Evolutionary conservation across 2,797 vertebrate species (phyloP), one percentile per base, ranked within the genome.

Genomic region (Australoheros facetus): DNA sequence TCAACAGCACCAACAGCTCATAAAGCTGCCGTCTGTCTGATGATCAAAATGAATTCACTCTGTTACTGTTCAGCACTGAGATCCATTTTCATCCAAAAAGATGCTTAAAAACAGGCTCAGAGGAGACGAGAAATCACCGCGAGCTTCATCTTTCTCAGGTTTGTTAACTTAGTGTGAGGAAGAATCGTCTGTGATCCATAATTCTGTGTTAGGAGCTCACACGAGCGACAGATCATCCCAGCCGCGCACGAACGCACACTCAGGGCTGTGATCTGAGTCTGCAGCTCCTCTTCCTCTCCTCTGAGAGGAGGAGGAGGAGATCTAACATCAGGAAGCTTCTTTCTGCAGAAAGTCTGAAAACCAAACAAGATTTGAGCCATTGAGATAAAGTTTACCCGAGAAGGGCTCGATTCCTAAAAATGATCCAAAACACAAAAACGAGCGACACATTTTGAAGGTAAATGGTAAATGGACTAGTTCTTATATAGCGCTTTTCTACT

Each of bases 71-170:
- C 37, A 0, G 58, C 32, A 37, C 34, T 5, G 5, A 0, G 59
- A n/a, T 16, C 12, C n/a, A 1, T 23, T 62, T 62, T 23, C 0
- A 21, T 0, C n/a, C n/a, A 9, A 21, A 23, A 32, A 32, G 32
- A 32, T 6, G 32, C 32, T 32, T 32, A 32, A 32, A 32, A 32
- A 32, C 30, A 32, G 5, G 30, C 30, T 32, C 5, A 32, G 32
- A 32, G 6, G 32, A 32, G 30, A 32, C 5, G 30, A 32, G 30
- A 32, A 32, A 32, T 7, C 32, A 32, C 5, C 30, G 30, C 30
- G 32, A 26, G 12, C 21, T 13, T 13, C 6, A 6, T 7, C 23
- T 0, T 42, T 62, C 37, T 42, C 21, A 16, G 9, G 34, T 13
- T 62, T 9, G n/a, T 42, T 62, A 2, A 62, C 3, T 4, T 0